Percentiles rank a stretch among this genome's conserved stretches.
These are phyloP conservation scores for Philhelius pedissequus DNA, from an alignment of 2,888 invertebrate genomes.

Conservation along the genomic window DNA sequence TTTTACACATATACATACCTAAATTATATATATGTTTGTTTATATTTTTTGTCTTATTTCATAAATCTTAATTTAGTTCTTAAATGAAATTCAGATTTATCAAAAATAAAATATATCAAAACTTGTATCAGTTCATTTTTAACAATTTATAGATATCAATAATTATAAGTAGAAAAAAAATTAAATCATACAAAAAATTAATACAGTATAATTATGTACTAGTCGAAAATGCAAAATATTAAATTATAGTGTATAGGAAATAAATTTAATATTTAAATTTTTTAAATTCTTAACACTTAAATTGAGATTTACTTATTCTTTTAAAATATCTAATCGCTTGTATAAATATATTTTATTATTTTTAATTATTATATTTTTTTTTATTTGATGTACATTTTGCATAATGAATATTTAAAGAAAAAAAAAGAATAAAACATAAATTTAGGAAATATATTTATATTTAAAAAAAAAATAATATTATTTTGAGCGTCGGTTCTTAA, in stretches of 20 bases:
- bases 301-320: conserved; percentile 24
- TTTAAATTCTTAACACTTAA: conserved; percentile 2
- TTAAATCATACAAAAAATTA: not conserved
- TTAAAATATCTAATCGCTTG: conserved; percentile 32
- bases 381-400: conserved; percentile 9
- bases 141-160: not conserved
- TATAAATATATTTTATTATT: conserved; percentile 23
- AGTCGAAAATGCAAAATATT: not conserved
- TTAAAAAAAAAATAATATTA: not conserved
- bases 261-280: not conserved
- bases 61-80: not conserved
- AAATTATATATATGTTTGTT: not conserved
- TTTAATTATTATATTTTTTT: not conserved
- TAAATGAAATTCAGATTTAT: conserved; percentile 1
- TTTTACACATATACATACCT: conserved; percentile 35
- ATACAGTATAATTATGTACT: too few species aligned
- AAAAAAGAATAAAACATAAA: conserved; percentile 2
- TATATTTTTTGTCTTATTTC: not conserved
- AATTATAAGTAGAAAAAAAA: not conserved
- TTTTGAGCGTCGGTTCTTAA: conserved; percentile 61
- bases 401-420: not conserved
- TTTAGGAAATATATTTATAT: conserved; percentile 2
- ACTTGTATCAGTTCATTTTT: conserved; percentile 18
- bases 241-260: not conserved
- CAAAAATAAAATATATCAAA: conserved; percentile 12